These are phyloP conservation scores for Carettochelys insculpta DNA, from an alignment of 2,113 vertebrate species.

Conservation along the genomic window DNA sequence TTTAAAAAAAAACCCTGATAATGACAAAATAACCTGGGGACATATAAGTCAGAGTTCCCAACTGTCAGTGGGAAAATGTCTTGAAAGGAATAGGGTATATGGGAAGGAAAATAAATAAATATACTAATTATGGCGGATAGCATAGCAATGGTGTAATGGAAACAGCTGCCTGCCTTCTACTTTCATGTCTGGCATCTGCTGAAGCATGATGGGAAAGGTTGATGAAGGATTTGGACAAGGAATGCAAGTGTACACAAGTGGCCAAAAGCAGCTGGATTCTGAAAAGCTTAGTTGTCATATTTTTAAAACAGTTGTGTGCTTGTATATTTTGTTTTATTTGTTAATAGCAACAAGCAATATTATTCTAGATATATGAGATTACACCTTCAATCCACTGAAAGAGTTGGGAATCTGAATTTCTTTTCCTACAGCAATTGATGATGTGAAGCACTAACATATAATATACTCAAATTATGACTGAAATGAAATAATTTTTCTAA, in stretches of 20 bases:
- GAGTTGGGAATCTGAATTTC: neutral
- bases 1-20: slow-evolving; percentile 5
- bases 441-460: neutral
- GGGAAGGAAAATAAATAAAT: slow-evolving; percentile 19
- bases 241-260: slow-evolving; percentile 58
- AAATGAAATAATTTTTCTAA: neutral
- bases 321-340: neutral
- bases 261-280: slow-evolving; percentile 20
- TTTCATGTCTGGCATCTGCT: slow-evolving; percentile 64
- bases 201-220: slow-evolving; percentile 52
- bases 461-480: neutral
- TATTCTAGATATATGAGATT: neutral
- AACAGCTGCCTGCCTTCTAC: slow-evolving; percentile 71
- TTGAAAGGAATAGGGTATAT: neutral
- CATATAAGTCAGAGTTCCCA: neutral
- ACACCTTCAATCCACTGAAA: neutral
- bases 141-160: slow-evolving; percentile 52
- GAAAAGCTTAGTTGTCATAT: slow-evolving; percentile 15
- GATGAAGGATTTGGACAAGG: slow-evolving; percentile 59
- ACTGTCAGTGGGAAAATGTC: neutral
- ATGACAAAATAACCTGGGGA: slow-evolving; percentile 11
- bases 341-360: neutral
- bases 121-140: slow-evolving; percentile 32
- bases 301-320: slow-evolving; percentile 26
- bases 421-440: neutral